Conservation (phyloP, 2,888 invertebrate species). For the Chouioia cunea region DNA sequence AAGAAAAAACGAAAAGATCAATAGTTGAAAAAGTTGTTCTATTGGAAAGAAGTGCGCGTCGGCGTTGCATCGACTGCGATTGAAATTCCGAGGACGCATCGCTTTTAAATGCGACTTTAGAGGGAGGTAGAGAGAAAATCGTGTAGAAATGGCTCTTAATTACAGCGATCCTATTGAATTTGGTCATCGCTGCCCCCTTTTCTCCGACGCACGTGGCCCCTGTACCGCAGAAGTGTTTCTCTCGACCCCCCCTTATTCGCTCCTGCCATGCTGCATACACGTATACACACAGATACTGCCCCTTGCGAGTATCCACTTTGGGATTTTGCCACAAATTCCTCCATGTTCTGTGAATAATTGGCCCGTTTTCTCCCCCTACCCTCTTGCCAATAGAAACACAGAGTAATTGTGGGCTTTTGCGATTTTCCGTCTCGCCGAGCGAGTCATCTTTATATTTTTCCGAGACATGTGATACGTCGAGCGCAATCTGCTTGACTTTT, state of each 20-base stretch:
- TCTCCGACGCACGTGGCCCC: constrained; percentile 55
- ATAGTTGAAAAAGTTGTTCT: no score
- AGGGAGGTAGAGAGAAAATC: constrained; percentile 58
- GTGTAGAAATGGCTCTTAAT: constrained; percentile 69
- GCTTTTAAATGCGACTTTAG: constrained; percentile 3
- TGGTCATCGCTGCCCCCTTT: constrained; percentile 49
- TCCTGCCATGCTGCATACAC: not conserved
- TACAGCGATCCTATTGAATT: constrained; percentile 68
- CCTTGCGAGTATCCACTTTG: constrained; percentile 46
- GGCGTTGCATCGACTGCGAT: constrained; percentile 16
- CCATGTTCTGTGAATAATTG: constrained; percentile 48
- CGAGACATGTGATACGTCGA: not conserved
- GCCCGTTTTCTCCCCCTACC: not conserved
- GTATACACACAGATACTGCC: not conserved
- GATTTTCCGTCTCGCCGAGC: constrained; percentile 46
- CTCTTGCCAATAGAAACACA: not conserved
- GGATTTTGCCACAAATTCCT: constrained; percentile 51
- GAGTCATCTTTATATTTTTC: constrained; percentile 40
- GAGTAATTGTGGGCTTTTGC: constrained; percentile 43
- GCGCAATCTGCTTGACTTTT: not conserved
- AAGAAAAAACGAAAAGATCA: no score
- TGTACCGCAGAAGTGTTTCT: constrained; percentile 59
- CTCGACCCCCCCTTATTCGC: constrained; percentile 42
- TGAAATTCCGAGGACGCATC: constrained; percentile 44
- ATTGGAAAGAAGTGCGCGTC: no score